Evolutionary conservation across 1,140 invertebrate species (phyloP).

Genomic region (Leptonema lineaticorne): DNA sequence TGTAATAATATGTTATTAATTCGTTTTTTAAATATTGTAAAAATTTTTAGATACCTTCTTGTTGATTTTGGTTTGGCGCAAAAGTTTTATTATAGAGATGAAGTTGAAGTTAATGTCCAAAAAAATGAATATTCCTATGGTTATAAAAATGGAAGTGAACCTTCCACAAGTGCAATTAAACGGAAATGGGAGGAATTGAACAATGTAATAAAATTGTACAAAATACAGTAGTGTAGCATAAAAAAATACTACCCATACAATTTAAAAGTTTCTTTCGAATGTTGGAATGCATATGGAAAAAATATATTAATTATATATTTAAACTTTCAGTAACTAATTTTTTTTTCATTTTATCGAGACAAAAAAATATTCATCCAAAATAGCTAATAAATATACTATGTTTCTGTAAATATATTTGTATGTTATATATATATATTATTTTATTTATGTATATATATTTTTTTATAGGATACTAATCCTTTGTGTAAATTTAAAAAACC

Average conservation of each 20-base stretch:
- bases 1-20: constrained; percentile 7
- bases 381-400: no score
- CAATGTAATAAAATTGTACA: neutral
- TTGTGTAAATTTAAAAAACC: neutral
- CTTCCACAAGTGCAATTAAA: neutral
- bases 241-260: no score
- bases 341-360: no score
- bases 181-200: neutral
- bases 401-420: neutral
- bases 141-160: neutral
- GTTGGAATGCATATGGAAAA: no score
- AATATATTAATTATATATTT: no score
- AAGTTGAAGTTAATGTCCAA: no score
- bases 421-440: neutral
- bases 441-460: neutral
- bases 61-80: constrained; percentile 92
- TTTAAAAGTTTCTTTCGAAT: no score
- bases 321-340: no score
- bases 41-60: constrained; percentile 62
- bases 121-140: no score
- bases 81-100: constrained; percentile 49
- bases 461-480: neutral
- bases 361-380: no score
- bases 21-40: constrained; percentile 22
- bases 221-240: no score